A percentile compares a stretch with the other conserved stretches of the same genome.
Evolutionary conservation across 2,113 vertebrate species (phyloP).

Genomic region (Cryptotis parvus): DNA sequence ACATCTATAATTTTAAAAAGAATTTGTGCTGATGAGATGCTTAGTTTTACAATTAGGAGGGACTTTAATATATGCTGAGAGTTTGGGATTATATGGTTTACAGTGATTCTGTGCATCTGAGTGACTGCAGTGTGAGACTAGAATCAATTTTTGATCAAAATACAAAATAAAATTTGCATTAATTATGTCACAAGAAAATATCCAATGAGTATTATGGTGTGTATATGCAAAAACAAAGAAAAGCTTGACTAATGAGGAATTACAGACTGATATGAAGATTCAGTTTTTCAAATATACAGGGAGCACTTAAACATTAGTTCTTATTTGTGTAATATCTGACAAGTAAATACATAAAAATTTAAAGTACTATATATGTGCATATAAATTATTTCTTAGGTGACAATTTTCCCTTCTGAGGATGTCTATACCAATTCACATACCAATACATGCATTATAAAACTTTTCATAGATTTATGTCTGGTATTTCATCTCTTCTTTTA

Average conservation of each 20-base stretch:
- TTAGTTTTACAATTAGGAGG: slow-evolving; percentile 71
- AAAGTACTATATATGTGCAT: neutral
- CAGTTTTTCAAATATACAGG: neutral
- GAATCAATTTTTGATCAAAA: slow-evolving; percentile 53
- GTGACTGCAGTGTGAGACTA: slow-evolving; percentile 39
- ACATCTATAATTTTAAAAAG: slow-evolving; percentile 73
- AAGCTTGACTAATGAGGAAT: neutral
- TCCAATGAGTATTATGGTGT: neutral
- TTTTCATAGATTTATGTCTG: neutral
- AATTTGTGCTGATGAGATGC: slow-evolving; percentile 72
- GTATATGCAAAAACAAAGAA: neutral
- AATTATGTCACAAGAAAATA: neutral
- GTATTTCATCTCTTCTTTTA: neutral
- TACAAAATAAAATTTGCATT: neutral
- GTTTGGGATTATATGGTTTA: slow-evolving; percentile 50
- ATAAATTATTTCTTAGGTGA: neutral
- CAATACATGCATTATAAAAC: neutral
- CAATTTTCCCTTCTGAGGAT: neutral
- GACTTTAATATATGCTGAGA: slow-evolving; percentile 53
- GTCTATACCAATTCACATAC: fast-evolving
- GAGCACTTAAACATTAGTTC: neutral
- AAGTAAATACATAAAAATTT: neutral
- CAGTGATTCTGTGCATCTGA: slow-evolving; percentile 68
- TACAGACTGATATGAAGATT: neutral
- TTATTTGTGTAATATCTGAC: neutral